Evolutionary conservation across 2,113 vertebrate genomes (phyloP), one percentile per base, ranked within the genome.

Genomic region (Hucho hucho): DNA sequence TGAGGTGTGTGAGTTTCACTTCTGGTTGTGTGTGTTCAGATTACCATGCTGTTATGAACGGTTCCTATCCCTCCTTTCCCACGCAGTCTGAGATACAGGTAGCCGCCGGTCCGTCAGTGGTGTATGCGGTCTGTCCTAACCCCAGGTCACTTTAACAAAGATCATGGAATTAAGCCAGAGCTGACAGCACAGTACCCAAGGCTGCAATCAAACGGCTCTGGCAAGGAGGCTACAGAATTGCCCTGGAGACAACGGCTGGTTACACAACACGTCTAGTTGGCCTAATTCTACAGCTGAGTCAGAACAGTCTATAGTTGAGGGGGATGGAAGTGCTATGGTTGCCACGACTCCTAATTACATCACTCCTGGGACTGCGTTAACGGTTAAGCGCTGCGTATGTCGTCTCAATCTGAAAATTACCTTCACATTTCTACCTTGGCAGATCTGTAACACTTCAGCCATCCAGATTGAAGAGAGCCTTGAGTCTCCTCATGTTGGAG

Each of bases 81-180:
- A 64, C 1, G n/a, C 26, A 47, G n/a, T 46, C 43, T 25, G n/a
- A 22, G n/a, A 11, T 25, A 1, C 22, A 47, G 5, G 5, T 9
- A 24, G 25, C 25, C 4, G 4, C n/a, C 12, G 16, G 25, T 6
- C 20, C 14, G 53, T 56, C 20, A 56, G 37, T 11, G 1, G 53
- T 20, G 1, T 1, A 20, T 4, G 6, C 13, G 1, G 14, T 29
- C 12, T 26, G 69, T 66, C 43, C 11, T 7, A 22, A 13, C 20
- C 24, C 74, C 63, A 20, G 70, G 4, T 56, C 12, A 77, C 74
- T 73, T 65, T 13, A 65, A 65, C 29, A 11, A 65, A 66, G 28
- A 37, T 82, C 28, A 29, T 14, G 53, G 63, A 53, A 1, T 84
- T 79, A 79, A 81, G 64, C 56, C 16, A 6, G 22, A 78, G 56